Conservation (phyloP, 2,888 invertebrate species). For the Colletes collaris region DNA sequence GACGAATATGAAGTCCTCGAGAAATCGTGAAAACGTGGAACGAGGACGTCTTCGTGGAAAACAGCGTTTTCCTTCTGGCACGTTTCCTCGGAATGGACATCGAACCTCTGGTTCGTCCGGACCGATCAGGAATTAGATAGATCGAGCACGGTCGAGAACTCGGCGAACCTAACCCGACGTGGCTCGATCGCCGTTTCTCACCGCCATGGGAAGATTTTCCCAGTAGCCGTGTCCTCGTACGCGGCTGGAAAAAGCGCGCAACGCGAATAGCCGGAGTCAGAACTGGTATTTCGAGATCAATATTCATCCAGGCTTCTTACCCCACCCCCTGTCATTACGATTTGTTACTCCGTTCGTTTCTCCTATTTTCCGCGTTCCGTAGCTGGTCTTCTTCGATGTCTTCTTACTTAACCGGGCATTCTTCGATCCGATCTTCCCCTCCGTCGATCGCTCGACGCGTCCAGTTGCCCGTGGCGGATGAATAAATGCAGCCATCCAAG, state of each 20-base stretch:
- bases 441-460: conserved; percentile 14
- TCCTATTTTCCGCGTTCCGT: conserved; percentile 52
- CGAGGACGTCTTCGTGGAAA: conserved; percentile 15
- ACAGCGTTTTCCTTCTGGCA: conserved; percentile 28
- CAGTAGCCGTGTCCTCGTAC: conserved; percentile 36
- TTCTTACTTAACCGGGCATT: conserved; percentile 46
- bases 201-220: conserved; percentile 44
- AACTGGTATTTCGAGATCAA: conserved; percentile 58
- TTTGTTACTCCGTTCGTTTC: conserved; percentile 41
- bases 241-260: conserved; percentile 45
- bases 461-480: neutral
- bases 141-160: conserved; percentile 56
- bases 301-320: conserved; percentile 53
- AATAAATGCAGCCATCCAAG: conserved; percentile 13
- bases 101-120: conserved; percentile 36
- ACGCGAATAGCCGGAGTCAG: conserved; percentile 50
- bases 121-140: conserved; percentile 69
- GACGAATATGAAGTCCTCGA: conserved; percentile 21
- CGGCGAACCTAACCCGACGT: conserved; percentile 32
- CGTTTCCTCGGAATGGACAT: conserved; percentile 49
- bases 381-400: conserved; percentile 21
- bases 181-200: conserved; percentile 11
- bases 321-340: conserved; percentile 35
- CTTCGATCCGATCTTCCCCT: conserved; percentile 23
- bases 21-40: conserved; percentile 23